Evolutionary conservation across 2,113 vertebrate genomes (phyloP).

Genomic region (Lasiurus cinereus): DNA sequence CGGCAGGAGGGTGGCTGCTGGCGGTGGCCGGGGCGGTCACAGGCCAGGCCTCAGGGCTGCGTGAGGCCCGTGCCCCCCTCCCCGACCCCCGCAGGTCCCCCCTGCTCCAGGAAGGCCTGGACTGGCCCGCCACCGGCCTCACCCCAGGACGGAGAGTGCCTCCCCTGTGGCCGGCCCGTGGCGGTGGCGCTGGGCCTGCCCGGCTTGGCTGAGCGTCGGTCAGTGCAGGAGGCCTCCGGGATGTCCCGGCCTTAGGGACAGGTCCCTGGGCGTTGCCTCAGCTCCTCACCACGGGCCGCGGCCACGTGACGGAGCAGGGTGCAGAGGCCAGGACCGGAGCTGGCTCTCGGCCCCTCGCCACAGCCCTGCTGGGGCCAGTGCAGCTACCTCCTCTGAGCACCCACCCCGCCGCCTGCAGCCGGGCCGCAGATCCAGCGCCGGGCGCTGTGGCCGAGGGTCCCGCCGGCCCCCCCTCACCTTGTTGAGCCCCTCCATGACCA

Average conservation of each 20-base stretch:
- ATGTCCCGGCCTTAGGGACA: background rate
- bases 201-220: background rate
- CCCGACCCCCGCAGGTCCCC: rapidly evolving
- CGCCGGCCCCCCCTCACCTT: constrained; percentile 89
- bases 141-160: background rate
- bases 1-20: background rate
- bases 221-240: background rate
- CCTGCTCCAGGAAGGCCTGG: background rate
- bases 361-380: background rate
- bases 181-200: background rate
- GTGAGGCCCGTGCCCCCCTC: no score
- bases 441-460: rapidly evolving
- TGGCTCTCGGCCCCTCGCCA: background rate
- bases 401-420: rapidly evolving
- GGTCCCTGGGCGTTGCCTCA: background rate
- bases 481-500: constrained; percentile 99
- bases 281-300: background rate
- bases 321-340: background rate
- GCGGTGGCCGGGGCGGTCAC: background rate
- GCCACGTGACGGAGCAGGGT: background rate
- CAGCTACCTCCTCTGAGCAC: background rate
- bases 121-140: rapidly evolving
- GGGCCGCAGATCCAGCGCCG: rapidly evolving
- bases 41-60: background rate
- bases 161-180: no score